phyloP scores from a whole-genome alignment of 2,797 vertebrate species.

The Echiichthys vipera region DNA sequence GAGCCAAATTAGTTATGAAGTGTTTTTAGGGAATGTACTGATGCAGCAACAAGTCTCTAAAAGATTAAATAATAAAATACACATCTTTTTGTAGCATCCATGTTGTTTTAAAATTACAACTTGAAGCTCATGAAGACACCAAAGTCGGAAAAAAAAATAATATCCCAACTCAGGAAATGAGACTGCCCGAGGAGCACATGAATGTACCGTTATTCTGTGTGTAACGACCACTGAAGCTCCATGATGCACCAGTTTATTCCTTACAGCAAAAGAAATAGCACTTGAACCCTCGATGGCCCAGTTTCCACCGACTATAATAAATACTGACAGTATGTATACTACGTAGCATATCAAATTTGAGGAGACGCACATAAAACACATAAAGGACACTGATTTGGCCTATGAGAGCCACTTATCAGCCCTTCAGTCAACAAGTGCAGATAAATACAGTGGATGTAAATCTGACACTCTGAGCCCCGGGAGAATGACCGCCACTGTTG shows the following conservation, averaged over 20 bases:
- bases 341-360: no score
- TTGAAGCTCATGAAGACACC: no score
- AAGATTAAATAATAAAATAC: no score
- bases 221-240: neutral
- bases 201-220: no score
- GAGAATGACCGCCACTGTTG: conserved; percentile 58
- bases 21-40: no score
- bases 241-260: neutral
- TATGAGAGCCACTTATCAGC: conserved; percentile 59
- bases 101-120: no score
- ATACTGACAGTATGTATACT: neutral
- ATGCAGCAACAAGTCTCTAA: no score
- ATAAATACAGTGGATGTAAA: conserved; percentile 72
- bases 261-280: neutral
- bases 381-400: conserved; percentile 31
- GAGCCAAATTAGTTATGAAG: no score
- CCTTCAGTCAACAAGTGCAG: conserved; percentile 62
- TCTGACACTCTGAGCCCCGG: conserved; percentile 62
- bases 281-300: neutral
- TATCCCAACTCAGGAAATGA: no score
- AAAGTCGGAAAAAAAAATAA: no score
- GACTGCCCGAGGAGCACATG: no score
- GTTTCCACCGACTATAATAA: neutral
- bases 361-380: conserved; percentile 16
- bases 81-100: no score